These are phyloP conservation scores for Bombus turneri DNA, from an alignment of 1,140 invertebrate species.

Conservation along the genomic window DNA sequence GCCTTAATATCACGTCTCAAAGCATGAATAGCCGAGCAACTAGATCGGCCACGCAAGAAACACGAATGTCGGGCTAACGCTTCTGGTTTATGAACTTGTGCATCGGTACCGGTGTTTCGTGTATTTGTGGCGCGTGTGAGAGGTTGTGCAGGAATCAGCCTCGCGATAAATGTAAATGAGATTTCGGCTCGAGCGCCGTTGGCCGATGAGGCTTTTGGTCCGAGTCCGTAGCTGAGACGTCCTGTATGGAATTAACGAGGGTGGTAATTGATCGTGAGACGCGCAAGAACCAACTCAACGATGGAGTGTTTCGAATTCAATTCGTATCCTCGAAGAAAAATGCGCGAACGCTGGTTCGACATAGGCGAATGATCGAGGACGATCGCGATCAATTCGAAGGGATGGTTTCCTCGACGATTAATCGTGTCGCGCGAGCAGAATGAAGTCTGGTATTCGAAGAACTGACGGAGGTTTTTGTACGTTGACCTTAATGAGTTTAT, in stretches of 20 bases:
- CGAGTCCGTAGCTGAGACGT: neutral
- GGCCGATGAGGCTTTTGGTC: slow-evolving; percentile 49
- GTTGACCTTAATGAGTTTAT: slow-evolving; percentile 16
- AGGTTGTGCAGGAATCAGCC: neutral
- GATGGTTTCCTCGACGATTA: neutral
- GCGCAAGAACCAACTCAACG: neutral
- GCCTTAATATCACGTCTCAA: slow-evolving; percentile 68
- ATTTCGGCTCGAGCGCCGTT: slow-evolving; percentile 21
- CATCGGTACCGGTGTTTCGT: neutral
- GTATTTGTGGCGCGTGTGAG: neutral
- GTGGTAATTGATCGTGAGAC: slow-evolving; percentile 16
- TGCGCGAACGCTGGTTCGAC: too few species aligned
- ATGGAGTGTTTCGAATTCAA: slow-evolving; percentile 12
- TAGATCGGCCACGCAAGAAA: slow-evolving; percentile 57
- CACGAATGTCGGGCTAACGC: slow-evolving; percentile 26
- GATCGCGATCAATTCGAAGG: neutral
- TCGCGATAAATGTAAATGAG: slow-evolving; percentile 59
- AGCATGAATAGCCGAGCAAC: slow-evolving; percentile 54
- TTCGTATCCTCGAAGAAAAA: neutral
- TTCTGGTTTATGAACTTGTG: neutral
- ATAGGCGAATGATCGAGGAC: neutral
- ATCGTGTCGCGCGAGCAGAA: too few species aligned
- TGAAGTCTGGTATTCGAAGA: neutral
- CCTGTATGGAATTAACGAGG: slow-evolving; percentile 31
- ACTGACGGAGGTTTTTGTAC: neutral